These are phyloP conservation scores for Perca schrenkii DNA, from an alignment of 2,113 vertebrate genomes.

Conservation along the genomic window DNA sequence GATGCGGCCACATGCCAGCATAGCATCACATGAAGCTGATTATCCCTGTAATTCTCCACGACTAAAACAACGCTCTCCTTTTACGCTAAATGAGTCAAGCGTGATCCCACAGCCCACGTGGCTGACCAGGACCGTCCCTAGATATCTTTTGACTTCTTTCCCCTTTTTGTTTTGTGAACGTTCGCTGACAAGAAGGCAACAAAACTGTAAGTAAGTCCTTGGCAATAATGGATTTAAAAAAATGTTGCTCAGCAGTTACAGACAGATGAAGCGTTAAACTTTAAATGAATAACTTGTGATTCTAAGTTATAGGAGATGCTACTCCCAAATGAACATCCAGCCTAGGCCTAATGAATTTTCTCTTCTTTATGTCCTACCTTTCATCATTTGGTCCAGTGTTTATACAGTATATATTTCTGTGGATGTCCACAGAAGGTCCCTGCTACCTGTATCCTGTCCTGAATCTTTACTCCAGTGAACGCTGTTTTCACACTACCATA, in stretches of 20 bases:
- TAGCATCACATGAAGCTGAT: conserved; percentile 76
- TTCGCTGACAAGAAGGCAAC: conserved; percentile 3
- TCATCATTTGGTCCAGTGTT: not conserved
- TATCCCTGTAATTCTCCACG: conserved; percentile 53
- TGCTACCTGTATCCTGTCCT: fast-evolving
- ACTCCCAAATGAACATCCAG: too few relatives aligned
- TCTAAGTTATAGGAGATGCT: not conserved
- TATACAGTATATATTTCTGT: not conserved
- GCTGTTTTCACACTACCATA: not conserved
- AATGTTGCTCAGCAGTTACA: not conserved
- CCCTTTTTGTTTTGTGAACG: not conserved
- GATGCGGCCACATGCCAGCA: conserved; percentile 36
- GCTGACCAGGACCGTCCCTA: not conserved
- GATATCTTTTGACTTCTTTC: not conserved
- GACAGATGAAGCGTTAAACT: not conserved
- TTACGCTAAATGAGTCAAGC: conserved; percentile 65
- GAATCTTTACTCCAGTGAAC: not conserved
- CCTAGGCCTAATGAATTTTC: not conserved
- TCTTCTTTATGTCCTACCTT: not conserved
- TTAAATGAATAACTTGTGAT: not conserved
- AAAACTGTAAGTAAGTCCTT: conserved; percentile 44
- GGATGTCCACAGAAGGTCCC: conserved; percentile 12
- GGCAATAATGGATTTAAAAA: not conserved
- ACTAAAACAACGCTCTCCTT: conserved; percentile 47
- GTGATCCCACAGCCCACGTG: conserved; percentile 55